Percentiles rank a stretch among this genome's conserved stretches.
Conservation (phyloP, 2,797 vertebrate genomes). For the Hypotaenidia philippensis region DNA sequence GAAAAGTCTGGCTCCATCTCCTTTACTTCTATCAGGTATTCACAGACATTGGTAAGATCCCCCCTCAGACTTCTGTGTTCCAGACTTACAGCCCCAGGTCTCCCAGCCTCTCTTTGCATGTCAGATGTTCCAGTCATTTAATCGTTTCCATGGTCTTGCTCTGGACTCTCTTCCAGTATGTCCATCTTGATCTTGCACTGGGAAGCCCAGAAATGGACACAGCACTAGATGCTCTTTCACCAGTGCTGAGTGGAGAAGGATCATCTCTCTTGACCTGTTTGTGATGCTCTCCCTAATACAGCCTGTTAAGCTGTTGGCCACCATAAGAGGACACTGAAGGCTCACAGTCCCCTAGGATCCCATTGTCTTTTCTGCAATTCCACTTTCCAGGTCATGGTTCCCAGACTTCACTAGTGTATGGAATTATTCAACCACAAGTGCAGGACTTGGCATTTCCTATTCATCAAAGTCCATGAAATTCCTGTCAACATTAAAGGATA, state of each 20-base stretch:
- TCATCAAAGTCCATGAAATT: neutral
- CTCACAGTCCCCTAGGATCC: neutral
- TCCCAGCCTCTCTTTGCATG: neutral
- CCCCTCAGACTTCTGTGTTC: neutral
- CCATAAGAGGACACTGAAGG: neutral
- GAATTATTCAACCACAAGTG: neutral
- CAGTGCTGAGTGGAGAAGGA: neutral
- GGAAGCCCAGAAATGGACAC: neutral
- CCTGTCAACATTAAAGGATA: neutral
- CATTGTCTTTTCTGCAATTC: neutral
- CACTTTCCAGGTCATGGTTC: neutral
- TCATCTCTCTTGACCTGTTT: neutral
- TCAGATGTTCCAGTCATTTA: neutral
- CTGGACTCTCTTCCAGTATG: neutral
- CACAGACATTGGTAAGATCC: neutral
- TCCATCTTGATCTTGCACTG: neutral
- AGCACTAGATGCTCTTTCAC: neutral
- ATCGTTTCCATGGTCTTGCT: neutral
- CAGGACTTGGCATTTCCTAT: neutral
- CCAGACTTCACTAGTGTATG: neutral
- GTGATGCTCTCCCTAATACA: rapidly evolving
- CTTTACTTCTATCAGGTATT: too few relatives aligned
- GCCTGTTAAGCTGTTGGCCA: neutral
- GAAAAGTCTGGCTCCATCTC: too few relatives aligned
- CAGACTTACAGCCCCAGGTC: neutral